Base-by-base conservation (phyloP, 2,888 invertebrate species). In the Beris chalybata region DNA sequence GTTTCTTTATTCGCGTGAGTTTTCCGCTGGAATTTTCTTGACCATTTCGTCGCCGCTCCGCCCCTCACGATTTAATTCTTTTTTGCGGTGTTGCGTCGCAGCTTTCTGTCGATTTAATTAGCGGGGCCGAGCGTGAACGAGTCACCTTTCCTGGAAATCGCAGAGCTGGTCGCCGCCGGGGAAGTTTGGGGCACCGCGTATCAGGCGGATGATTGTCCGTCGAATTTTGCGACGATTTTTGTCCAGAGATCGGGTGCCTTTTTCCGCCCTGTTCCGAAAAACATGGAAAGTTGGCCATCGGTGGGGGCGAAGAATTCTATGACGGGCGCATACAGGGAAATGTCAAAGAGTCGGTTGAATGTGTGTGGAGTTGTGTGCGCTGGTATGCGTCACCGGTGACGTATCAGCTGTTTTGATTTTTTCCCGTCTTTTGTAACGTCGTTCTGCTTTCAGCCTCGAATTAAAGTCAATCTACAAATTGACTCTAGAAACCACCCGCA, bases 381-480 rank as follows among this genome's bases (percentile, higher is more conserved):
- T 43, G 44, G 64, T 68, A 72, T 73, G 73, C 73, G 73, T 73
- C 73, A 73, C 72, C 71, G 71, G 72, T 73, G 73, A 73, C 73
- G 73, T 73, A 73, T 73, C 73, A 73, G 73, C 68, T 68, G 68
- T 68, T 68, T 66, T 66, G 52, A 69, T 69, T 71, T 70, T 67
- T 66, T 64, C 58, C 59, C 5, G 38, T 9, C 32, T 29, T 29
- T 66, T 66, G 67, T 38, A 38, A 12, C 61, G 52, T 52, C 31
- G 6, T 29, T 45, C 30, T 4, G 30, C 7, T 45, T 57, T 45
- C 30, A 30, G 29, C 9, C 13, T n/a, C 22, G 15, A 52, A 61
- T 61, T 52, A 65, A 38, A 64, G 48, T n/a, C 29, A 55, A 38
- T 38, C 9, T 38, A 4, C 5, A 38, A 38, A 38, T 5, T 38